These are phyloP conservation scores for Microcebus jonahi DNA, from an alignment of 2,113 vertebrate genomes.

Conservation along the genomic window DNA sequence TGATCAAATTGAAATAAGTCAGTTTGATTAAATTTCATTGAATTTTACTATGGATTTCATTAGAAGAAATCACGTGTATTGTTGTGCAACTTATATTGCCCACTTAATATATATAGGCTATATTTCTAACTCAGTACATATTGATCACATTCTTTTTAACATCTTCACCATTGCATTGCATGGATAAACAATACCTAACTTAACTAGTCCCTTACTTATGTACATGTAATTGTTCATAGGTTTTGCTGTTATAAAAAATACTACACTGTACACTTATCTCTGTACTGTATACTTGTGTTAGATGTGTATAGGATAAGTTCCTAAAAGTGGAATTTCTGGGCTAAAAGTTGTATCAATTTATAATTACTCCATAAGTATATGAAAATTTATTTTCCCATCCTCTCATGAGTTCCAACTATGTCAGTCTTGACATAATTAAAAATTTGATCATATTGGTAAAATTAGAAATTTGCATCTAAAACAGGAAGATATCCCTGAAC, in stretches of 20 bases:
- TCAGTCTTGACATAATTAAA: slow-evolving; percentile 72
- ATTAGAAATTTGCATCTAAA: slow-evolving; percentile 72
- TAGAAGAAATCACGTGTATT: slow-evolving; percentile 37
- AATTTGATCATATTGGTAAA: slow-evolving; percentile 67
- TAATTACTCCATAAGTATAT: slow-evolving; percentile 61
- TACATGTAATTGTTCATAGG: neutral
- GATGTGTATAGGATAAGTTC: slow-evolving; percentile 42
- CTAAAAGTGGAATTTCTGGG: slow-evolving; percentile 62
- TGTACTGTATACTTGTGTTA: slow-evolving; percentile 53
- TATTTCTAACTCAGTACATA: slow-evolving; percentile 2
- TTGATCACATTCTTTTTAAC: slow-evolving; percentile 23
- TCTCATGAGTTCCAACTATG: slow-evolving; percentile 62
- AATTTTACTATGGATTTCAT: slow-evolving; percentile 22
- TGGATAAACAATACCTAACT: neutral
- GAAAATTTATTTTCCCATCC: slow-evolving; percentile 62
- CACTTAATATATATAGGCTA: slow-evolving; percentile 12
- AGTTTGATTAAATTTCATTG: slow-evolving; percentile 11
- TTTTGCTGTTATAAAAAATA: slow-evolving; percentile 38
- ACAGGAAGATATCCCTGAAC: slow-evolving; percentile 62
- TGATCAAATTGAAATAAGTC: slow-evolving; percentile 48
- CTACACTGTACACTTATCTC: neutral
- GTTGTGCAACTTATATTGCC: neutral
- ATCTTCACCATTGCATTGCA: slow-evolving; percentile 41
- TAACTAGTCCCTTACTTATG: neutral
- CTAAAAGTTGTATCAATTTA: slow-evolving; percentile 58